phyloP scores from a whole-genome alignment of 2,113 vertebrate genomes.

The Paraplagusia blochii region DNA sequence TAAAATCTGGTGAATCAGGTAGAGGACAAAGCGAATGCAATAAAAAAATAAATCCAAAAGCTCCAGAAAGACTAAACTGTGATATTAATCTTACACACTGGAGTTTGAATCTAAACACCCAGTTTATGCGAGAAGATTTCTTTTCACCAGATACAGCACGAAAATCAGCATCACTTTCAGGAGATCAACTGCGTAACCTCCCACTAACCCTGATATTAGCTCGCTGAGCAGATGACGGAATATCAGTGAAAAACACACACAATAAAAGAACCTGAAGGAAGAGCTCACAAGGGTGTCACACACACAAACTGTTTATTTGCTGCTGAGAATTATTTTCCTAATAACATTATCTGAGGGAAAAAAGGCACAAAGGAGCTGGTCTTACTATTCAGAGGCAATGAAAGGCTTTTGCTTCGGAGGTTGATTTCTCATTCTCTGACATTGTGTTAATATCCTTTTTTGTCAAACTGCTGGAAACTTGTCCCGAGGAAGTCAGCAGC shows the following conservation, averaged over 20 bases:
- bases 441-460: slow-evolving; percentile 47
- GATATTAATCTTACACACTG: neutral
- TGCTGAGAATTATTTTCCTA: slow-evolving; percentile 43
- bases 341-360: slow-evolving; percentile 35
- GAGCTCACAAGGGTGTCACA: slow-evolving; percentile 33
- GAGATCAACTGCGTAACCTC: slow-evolving; percentile 37
- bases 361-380: slow-evolving; percentile 3
- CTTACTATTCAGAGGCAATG: slow-evolving; percentile 25
- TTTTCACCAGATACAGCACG: neutral
- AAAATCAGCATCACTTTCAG: slow-evolving; percentile 16
- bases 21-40: too few relatives aligned
- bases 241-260: slow-evolving; percentile 47
- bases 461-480: slow-evolving; percentile 40
- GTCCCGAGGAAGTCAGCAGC: slow-evolving; percentile 34
- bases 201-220: slow-evolving; percentile 35
- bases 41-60: too few relatives aligned
- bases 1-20: too few relatives aligned
- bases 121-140: slow-evolving; percentile 1
- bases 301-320: slow-evolving; percentile 41
- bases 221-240: slow-evolving; percentile 50
- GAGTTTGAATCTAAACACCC: neutral
- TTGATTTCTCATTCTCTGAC: slow-evolving; percentile 38
- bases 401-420: slow-evolving; percentile 25
- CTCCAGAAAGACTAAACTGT: too few relatives aligned
- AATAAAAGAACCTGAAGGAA: slow-evolving; percentile 47